Conservation (phyloP, 2,113 vertebrate genomes). For the Otus sunia region DNA sequence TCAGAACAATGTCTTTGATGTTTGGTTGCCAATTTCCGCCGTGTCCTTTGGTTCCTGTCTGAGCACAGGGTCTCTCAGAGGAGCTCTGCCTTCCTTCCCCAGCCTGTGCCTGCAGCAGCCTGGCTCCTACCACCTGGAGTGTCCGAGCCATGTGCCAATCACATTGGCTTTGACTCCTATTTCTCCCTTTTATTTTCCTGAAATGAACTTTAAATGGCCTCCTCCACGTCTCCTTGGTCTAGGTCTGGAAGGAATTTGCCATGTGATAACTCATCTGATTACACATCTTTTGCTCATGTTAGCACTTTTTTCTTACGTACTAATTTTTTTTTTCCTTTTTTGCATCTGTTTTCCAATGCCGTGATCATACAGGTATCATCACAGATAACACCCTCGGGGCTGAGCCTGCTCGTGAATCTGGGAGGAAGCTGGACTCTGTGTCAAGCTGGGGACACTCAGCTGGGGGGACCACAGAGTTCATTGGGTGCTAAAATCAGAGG, state of each 20-base stretch:
- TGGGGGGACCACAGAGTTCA: fast-evolving
- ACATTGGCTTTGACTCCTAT: fast-evolving
- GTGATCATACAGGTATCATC: neutral
- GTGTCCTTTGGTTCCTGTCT: neutral
- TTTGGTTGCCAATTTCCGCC: fast-evolving
- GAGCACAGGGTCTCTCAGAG: neutral
- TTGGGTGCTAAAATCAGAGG: neutral
- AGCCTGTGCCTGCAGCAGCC: no score
- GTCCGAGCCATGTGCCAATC: neutral
- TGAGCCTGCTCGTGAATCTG: neutral
- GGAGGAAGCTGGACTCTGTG: neutral
- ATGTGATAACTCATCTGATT: neutral
- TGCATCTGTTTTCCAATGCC: neutral
- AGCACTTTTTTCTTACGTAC: neutral
- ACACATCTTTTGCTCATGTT: neutral
- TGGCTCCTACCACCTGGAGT: neutral
- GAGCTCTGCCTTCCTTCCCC: neutral
- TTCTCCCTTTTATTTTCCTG: neutral
- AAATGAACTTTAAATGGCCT: neutral
- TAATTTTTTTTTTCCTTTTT: neutral
- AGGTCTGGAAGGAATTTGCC: neutral
- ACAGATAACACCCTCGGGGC: fast-evolving
- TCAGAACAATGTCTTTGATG: neutral
- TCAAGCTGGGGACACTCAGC: neutral
- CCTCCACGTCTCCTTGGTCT: neutral